phyloP scores from a whole-genome alignment of 2,113 vertebrate genomes.

The Myodes glareolus region DNA sequence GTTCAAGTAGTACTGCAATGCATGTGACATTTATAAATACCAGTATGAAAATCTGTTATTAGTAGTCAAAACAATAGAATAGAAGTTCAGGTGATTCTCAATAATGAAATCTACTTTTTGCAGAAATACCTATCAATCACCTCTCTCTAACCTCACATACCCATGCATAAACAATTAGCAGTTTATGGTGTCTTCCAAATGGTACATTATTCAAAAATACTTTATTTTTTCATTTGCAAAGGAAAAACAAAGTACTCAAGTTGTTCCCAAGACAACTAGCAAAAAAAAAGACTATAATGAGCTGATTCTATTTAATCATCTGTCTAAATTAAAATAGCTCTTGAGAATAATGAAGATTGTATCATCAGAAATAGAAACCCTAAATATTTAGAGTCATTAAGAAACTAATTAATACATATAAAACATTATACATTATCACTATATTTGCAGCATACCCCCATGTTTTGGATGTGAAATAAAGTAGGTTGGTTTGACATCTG shows the following conservation, averaged over 20 bases:
- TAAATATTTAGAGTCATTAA: conserved; percentile 61
- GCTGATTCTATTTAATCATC: conserved; percentile 48
- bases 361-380: conserved; percentile 13
- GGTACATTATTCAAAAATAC: background rate
- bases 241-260: background rate
- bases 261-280: conserved; percentile 55
- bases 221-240: conserved; percentile 12
- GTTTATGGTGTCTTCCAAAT: background rate
- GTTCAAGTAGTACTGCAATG: background rate
- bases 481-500: background rate
- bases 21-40: background rate
- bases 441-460: background rate
- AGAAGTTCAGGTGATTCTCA: background rate
- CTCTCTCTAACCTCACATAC: background rate
- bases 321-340: conserved; percentile 37
- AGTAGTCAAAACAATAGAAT: conserved; percentile 2
- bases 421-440: background rate
- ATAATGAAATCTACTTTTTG: background rate
- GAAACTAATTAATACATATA: conserved; percentile 51
- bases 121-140: background rate
- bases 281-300: conserved; percentile 43
- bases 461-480: background rate
- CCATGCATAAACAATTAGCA: background rate
- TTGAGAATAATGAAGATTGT: conserved; percentile 8
- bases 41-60: background rate